These are phyloP conservation scores for Recurvirostra avosetta DNA, from an alignment of 2,113 vertebrate genomes.

Conservation along the genomic window DNA sequence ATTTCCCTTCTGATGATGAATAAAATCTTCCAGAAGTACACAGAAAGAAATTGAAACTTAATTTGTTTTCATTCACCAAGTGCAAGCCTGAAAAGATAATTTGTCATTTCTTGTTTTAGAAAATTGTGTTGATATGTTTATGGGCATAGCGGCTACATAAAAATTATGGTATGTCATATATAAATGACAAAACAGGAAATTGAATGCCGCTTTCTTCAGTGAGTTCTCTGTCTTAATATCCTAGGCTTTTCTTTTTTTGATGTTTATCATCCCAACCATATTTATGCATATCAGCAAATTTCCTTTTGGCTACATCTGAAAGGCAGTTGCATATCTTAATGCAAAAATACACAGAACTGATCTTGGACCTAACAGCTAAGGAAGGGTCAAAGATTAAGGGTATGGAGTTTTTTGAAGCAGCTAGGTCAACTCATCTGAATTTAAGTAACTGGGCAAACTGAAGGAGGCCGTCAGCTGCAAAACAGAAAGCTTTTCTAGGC, in stretches of 20 bases:
- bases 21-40: conserved; percentile 49
- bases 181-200: conserved; percentile 72
- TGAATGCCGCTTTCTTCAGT: conserved; percentile 61
- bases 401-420: neutral
- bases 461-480: neutral
- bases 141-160: conserved; percentile 45
- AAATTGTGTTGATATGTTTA: conserved; percentile 63
- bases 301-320: conserved; percentile 67
- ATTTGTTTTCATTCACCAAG: conserved; percentile 71
- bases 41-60: conserved; percentile 68
- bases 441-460: neutral
- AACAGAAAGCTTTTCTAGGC: neutral
- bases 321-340: conserved; percentile 53
- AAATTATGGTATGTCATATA: conserved; percentile 52
- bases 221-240: conserved; percentile 53
- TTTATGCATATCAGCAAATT: conserved; percentile 70
- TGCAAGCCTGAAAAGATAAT: conserved; percentile 67
- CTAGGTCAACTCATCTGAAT: neutral
- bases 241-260: conserved; percentile 57
- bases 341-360: conserved; percentile 36
- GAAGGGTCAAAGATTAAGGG: neutral
- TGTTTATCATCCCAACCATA: conserved; percentile 66
- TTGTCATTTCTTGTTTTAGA: conserved; percentile 70
- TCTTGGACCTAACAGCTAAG: conserved; percentile 21
- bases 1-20: conserved; percentile 59